Percentiles rank a stretch among this genome's conserved stretches.
phyloP scores from a whole-genome alignment of 2,888 invertebrate genomes.

The Geotrupes spiniger region DNA sequence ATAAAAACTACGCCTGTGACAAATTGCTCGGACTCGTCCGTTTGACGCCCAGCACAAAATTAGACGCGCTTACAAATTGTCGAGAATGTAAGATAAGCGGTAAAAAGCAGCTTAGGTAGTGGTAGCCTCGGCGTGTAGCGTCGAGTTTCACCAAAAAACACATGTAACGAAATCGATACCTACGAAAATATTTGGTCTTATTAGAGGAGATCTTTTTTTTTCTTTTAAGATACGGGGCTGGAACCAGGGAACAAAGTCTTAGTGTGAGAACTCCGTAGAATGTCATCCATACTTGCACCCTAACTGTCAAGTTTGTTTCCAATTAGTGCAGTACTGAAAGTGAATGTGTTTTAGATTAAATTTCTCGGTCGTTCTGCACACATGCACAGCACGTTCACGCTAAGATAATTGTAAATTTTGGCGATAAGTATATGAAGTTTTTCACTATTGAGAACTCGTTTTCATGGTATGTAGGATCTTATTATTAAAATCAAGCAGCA shows the following conservation, averaged over 20 bases:
- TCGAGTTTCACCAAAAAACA: too few species aligned
- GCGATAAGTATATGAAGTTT: too few species aligned
- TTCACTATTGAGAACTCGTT: too few species aligned
- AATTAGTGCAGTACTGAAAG: slow-evolving; percentile 34
- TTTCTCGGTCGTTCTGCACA: slow-evolving; percentile 13
- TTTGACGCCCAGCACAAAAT: slow-evolving; percentile 25
- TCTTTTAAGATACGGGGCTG: too few species aligned
- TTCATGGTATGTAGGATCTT: too few species aligned
- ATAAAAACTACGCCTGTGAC: slow-evolving; percentile 27
- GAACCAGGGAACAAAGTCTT: neutral
- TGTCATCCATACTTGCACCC: slow-evolving; percentile 9
- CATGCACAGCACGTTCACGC: slow-evolving; percentile 5
- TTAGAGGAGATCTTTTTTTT: too few species aligned
- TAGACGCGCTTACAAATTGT: slow-evolving; percentile 27
- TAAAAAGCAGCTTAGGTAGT: too few species aligned
- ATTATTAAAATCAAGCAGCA: too few species aligned
- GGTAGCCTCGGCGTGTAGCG: too few species aligned
- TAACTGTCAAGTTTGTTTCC: slow-evolving; percentile 30
- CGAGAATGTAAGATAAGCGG: too few species aligned
- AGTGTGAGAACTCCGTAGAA: slow-evolving; percentile 3
- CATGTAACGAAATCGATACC: too few species aligned
- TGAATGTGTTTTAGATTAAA: slow-evolving; percentile 29
- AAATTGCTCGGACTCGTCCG: slow-evolving; percentile 26
- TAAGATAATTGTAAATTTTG: slow-evolving; percentile 11
- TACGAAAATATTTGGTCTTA: too few species aligned